Evolutionary conservation across 2,888 invertebrate genomes (phyloP).

Genomic region (Orchesellides sinensis): DNA sequence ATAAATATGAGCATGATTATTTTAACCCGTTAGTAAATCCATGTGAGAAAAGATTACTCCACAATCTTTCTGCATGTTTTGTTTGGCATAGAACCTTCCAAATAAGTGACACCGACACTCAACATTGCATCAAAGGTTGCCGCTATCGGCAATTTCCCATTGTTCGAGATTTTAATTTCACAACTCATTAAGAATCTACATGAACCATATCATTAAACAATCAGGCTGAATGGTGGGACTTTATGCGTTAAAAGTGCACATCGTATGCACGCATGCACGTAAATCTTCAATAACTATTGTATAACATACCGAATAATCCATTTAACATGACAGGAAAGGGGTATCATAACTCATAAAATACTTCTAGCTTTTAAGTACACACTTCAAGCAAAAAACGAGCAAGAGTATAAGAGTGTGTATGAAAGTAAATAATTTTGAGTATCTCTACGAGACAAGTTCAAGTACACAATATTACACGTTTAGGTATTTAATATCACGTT

Average conservation of each 20-base stretch:
- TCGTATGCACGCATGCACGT: no score
- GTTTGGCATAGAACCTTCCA: neutral
- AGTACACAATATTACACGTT: neutral
- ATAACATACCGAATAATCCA: no score
- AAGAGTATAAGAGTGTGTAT: neutral
- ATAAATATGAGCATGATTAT: no score
- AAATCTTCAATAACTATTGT: neutral
- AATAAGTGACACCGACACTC: neutral
- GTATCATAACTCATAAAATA: no score
- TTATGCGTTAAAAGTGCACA: neutral
- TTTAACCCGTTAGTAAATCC: neutral
- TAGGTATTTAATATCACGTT: neutral
- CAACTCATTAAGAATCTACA: slow-evolving; percentile 52
- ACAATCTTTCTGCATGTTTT: neutral
- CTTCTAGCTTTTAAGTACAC: no score
- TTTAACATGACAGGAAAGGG: no score
- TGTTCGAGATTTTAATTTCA: slow-evolving; percentile 60
- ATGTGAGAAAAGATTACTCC: no score
- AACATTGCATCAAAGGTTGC: neutral
- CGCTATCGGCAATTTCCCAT: no score
- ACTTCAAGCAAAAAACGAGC: no score
- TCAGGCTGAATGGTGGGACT: neutral
- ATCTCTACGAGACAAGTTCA: slow-evolving; percentile 23
- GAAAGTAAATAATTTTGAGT: no score
- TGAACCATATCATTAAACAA: slow-evolving; percentile 57